phyloP scores from a whole-genome alignment of 2,797 vertebrate species.

The Sciurus carolinensis region DNA sequence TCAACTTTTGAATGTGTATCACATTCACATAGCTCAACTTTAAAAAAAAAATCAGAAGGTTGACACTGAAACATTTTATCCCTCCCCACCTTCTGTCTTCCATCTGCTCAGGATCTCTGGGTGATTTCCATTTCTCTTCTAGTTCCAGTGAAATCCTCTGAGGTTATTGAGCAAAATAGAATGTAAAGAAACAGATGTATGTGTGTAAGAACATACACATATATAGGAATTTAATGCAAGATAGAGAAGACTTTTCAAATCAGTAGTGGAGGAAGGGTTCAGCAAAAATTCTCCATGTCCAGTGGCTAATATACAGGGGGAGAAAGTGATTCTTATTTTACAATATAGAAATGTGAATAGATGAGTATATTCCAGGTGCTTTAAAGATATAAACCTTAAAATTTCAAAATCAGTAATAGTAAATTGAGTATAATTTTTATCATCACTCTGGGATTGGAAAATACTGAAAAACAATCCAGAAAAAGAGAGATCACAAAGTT shows the following conservation, averaged over 20 bases:
- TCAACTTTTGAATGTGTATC: constrained; percentile 26
- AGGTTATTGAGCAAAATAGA: constrained; percentile 57
- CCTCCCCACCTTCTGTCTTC: background rate
- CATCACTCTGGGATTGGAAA: background rate
- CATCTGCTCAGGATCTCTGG: constrained; percentile 26
- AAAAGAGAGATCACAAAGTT: constrained; percentile 18
- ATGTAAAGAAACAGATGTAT: constrained; percentile 49
- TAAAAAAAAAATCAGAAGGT: background rate
- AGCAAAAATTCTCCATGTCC: constrained; percentile 32
- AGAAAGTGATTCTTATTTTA: background rate
- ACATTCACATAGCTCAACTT: constrained; percentile 6
- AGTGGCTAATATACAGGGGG: background rate
- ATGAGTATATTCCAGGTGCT: background rate
- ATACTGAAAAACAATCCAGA: background rate
- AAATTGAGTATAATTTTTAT: constrained; percentile 33
- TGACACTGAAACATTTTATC: background rate
- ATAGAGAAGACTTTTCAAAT: constrained; percentile 50
- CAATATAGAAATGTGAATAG: constrained; percentile 15
- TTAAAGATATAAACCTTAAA: constrained; percentile 46
- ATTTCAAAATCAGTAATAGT: constrained; percentile 12
- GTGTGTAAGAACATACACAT: background rate
- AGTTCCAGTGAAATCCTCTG: constrained; percentile 24
- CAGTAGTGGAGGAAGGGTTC: background rate
- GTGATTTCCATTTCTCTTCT: constrained; percentile 60
- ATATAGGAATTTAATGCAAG: background rate